phyloP scores from a whole-genome alignment of 2,113 vertebrate genomes.

The Genyomyrus donnyi region DNA sequence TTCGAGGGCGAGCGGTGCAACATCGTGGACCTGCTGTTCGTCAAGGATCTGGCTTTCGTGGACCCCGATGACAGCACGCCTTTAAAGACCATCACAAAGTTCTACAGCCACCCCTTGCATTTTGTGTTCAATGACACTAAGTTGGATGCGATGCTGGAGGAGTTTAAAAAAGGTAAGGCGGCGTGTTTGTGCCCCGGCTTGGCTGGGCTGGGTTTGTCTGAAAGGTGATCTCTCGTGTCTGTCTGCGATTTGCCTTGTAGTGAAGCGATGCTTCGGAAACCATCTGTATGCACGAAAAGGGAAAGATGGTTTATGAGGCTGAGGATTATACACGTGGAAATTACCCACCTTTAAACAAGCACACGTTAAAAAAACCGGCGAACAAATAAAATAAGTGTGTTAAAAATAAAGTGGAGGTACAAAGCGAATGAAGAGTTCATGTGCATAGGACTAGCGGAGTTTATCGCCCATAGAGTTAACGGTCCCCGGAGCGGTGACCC shows the following conservation, averaged over 20 bases:
- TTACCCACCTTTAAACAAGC: background rate
- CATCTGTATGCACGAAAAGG: background rate
- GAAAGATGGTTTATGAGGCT: background rate
- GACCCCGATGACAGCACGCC: slow-evolving; percentile 94
- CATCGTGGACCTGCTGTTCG: slow-evolving; percentile 92
- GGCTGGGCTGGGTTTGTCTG: background rate
- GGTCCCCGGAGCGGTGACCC: background rate
- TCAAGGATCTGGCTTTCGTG: slow-evolving; percentile 97
- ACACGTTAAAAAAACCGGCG: background rate
- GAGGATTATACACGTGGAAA: background rate
- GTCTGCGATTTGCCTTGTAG: background rate
- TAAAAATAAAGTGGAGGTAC: background rate
- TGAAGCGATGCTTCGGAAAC: background rate
- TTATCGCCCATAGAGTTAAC: background rate
- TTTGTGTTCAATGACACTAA: slow-evolving; percentile 99
- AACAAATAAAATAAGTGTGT: background rate
- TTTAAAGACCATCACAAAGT: slow-evolving; percentile 95
- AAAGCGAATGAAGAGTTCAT: background rate
- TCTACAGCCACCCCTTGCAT: slow-evolving; percentile 95
- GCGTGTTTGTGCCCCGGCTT: background rate
- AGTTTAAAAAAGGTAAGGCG: slow-evolving; percentile 93
- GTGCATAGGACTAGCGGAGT: background rate
- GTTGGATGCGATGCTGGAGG: slow-evolving; percentile 96
- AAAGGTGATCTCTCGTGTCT: background rate
- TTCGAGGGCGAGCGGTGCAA: slow-evolving; percentile 92